Evolutionary conservation across 37 sponge, comb jelly and placozoan species (phyloP), one percentile per base, ranked within the genome.

Genomic region (Halichondria panicea): DNA sequence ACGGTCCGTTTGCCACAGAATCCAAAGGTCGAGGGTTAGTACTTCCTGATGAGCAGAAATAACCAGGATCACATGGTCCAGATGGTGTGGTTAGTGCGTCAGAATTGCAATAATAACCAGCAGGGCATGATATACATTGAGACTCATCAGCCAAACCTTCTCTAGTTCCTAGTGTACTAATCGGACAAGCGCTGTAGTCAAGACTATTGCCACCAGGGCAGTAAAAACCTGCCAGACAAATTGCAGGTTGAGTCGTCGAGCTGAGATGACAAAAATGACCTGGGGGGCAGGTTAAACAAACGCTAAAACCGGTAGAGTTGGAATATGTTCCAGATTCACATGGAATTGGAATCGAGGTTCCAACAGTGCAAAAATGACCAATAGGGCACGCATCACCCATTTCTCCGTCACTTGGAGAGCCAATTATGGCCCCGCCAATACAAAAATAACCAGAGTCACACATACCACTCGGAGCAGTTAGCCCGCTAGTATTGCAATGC

Each of bases 361-460:
- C 66, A n/a, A 36, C 9, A 12, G 66, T 9, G 22, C 66, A 65
- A 40, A 65, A 65, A 12, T 40, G 30, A 35, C 66, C 66, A 8
- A 18, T 6, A n/a, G 66, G 66, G 35, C 66, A 65, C 12, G 35
- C 35, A 65, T 65, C 41, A 36, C 66, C 66, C 30, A 40, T 65
- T 9, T 36, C 35, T 13, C 41, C 41, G 35, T 65, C 66, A 38
- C 12, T 35, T 38, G 66, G 66, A 36, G 66, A 37, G 35, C 22
- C 39, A 38, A 9, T 11, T n/a, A 8, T 35, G 30, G 66, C 66
- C 8, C 66, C 66, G 7, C 40, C 66, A 9, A 40, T 35, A 65
- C 66, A 65, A 22, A 65, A 65, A 33, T 36, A 65, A 11, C 66
- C 66, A 35, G 66, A 37, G 30, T 9, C 9, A 40, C 66, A 65